Evolutionary conservation across 37 sponge, comb jelly and placozoan species (phyloP).

Genomic region (Aplysina aerophoba): DNA sequence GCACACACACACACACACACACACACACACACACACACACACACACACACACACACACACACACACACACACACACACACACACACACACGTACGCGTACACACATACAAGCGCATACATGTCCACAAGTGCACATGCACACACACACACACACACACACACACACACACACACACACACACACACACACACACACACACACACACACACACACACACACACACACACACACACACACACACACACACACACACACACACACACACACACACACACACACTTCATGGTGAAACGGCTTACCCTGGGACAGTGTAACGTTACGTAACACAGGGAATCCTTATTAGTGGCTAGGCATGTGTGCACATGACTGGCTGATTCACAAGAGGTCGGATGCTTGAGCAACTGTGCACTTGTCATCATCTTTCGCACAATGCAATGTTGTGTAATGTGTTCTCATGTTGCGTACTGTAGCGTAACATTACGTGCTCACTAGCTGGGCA

Average conservation of each 20-base stretch:
- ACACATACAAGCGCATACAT: constrained; percentile 18
- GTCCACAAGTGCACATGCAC: background rate
- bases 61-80: constrained; percentile 28
- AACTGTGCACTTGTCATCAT: too few species aligned
- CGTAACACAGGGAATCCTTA: too few species aligned
- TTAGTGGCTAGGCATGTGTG: too few species aligned
- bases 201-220: constrained; percentile 25
- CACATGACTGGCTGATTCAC: too few species aligned
- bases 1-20: constrained; percentile 31
- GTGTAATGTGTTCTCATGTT: too few species aligned
- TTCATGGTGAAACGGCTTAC: background rate
- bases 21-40: constrained; percentile 33
- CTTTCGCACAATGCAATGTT: too few species aligned
- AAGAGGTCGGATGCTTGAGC: too few species aligned
- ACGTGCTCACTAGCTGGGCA: too few species aligned
- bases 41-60: constrained; percentile 27
- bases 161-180: constrained; percentile 37
- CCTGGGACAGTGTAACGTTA: too few species aligned
- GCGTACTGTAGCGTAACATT: too few species aligned
- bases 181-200: constrained; percentile 33
- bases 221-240: constrained; percentile 2
- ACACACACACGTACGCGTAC: constrained; percentile 20
- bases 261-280: constrained; percentile 8
- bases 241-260: constrained; percentile 7
- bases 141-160: constrained; percentile 28